Evolutionary conservation across 2,113 vertebrate species (phyloP), one percentile per base, ranked within the genome.

Genomic region (Oryzias melastigma): DNA sequence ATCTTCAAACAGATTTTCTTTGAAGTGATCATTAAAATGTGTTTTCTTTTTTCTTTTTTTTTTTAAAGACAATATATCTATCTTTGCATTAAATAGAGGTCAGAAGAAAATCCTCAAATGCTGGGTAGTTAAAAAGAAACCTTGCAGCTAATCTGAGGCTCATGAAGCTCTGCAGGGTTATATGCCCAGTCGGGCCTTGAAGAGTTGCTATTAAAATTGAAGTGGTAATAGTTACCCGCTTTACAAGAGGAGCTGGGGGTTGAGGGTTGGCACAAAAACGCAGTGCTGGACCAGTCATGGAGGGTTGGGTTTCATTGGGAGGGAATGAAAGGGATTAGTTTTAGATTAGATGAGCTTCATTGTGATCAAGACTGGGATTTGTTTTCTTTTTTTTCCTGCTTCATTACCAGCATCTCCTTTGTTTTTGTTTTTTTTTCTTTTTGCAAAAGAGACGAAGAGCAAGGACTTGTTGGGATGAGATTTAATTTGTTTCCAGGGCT

Each of bases 81-180:
- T 60, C 74, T 29, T 55, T 60, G 78, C 77, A 85, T 84, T 83
- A 84, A 84, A 84, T 79, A 75, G 74, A 73, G 80, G 78, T 83
- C 80, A 70, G 63, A 50, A 49, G 64, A 25, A 78, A 65, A 76
- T 77, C 73, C 65, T 72, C 66, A 74, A 77, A 69, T 55, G 42
- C 48, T 7, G 5, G 57, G 51, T 81, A 35, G 35, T 73, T 76
- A 58, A n/a, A 82, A 53, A 77, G 48, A 20, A 83, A 65, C 67
- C 25, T 19, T 67, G 54, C 77, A 74, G 58, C 71, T 81, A 84
- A 82, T 85, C 75, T 54, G 68, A 75, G 73, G 80, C 72, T 84
- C 81, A 78, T 77, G 71, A 66, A 69, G 69, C 73, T 72, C 48
- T 22, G 40, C 62, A 49, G 69, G 57, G 66, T 66, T 80, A 69